Percentiles rank a stretch among this genome's conserved stretches.
Evolutionary conservation across 2,113 vertebrate species (phyloP).

Genomic region (Lampris incognitus): DNA sequence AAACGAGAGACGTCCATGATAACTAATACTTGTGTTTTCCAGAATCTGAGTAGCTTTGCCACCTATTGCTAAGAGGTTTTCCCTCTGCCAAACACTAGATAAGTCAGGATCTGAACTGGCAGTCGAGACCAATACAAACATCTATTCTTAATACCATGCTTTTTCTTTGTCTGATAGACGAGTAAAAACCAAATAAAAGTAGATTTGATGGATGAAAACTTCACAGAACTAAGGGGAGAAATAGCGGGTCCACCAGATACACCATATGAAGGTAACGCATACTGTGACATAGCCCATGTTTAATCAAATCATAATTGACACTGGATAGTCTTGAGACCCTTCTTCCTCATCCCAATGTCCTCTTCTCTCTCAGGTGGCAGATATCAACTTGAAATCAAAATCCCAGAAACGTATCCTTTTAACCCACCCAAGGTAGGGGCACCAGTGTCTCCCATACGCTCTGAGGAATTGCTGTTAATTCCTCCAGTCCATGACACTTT

Average conservation of each 20-base stretch:
- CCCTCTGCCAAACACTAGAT: not conserved
- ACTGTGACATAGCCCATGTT: not conserved
- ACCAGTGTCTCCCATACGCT: not conserved
- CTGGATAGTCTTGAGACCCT: no score
- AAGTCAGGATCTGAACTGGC: not conserved
- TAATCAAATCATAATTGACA: not conserved
- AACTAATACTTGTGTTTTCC: not conserved
- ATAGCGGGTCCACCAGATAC: constrained; percentile 99
- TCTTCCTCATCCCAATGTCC: not conserved
- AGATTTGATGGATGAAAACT: constrained; percentile 99
- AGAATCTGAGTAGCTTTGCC: not conserved
- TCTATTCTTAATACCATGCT: constrained; percentile 1
- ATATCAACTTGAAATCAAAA: constrained; percentile 98
- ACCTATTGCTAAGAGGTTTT: not conserved
- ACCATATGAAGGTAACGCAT: constrained; percentile 92
- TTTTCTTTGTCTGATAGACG: constrained; percentile 87
- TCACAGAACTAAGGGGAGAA: constrained; percentile 98
- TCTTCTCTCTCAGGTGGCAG: constrained; percentile 87
- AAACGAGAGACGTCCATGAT: not conserved
- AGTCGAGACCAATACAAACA: no score
- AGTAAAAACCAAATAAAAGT: constrained; percentile 99
- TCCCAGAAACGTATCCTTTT: constrained; percentile 99
- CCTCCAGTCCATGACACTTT: not conserved
- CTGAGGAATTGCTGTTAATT: not conserved
- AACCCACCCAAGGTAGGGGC: constrained; percentile 95